Evolutionary conservation across 2,797 vertebrate genomes (phyloP).

Genomic region (Gouania willdenowi): DNA sequence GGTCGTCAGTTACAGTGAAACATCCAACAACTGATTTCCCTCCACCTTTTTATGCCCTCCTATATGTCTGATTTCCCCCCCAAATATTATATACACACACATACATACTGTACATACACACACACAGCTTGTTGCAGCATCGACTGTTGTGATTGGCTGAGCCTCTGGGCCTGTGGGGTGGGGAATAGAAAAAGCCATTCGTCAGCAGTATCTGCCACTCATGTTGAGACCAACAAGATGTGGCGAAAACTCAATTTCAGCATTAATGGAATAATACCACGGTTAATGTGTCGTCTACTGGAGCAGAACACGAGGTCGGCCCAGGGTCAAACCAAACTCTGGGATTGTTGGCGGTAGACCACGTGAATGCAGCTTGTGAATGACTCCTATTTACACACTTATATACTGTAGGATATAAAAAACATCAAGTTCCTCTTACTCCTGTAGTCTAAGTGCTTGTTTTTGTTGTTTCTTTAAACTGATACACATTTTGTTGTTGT

Average conservation of each 20-base stretch:
- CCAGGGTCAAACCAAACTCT: conserved; percentile 51
- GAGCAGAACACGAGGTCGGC: conserved; percentile 64
- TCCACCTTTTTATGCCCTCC: conserved; percentile 11
- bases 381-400: conserved; percentile 25
- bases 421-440: not conserved
- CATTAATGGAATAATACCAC: conserved; percentile 70
- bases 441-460: not conserved
- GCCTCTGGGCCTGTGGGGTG: conserved; percentile 3
- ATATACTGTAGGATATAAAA: conserved; percentile 9
- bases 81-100: conserved; percentile 1
- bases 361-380: conserved; percentile 5
- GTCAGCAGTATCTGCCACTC: conserved; percentile 60
- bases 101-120: too few relatives aligned
- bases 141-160: conserved; percentile 12
- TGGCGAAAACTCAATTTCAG: conserved; percentile 68
- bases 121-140: not conserved
- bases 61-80: conserved; percentile 8
- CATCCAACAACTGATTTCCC: not conserved
- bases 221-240: conserved; percentile 52
- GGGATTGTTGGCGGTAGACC: conserved; percentile 28
- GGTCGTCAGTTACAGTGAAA: conserved; percentile 15
- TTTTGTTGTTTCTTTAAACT: too few relatives aligned
- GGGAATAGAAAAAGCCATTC: conserved; percentile 41
- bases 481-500: not conserved
- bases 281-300: conserved; percentile 59